Evolutionary conservation across 2,797 vertebrate genomes (phyloP).

Genomic region (Helarctos malayanus): DNA sequence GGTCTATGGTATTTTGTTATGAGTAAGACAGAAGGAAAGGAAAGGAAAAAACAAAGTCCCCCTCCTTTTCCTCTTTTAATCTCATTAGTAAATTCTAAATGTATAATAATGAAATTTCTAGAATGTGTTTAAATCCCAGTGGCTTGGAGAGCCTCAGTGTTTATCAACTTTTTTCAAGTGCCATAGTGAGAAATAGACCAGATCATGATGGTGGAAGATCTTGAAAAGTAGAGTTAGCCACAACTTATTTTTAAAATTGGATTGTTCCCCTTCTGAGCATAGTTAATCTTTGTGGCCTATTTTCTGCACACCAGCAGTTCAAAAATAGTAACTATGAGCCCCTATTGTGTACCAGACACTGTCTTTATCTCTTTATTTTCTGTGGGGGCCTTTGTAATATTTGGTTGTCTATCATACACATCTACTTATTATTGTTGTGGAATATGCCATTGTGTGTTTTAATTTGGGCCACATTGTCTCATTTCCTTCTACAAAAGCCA

Average conservation of each 20-base stretch:
- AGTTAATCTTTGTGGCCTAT: neutral
- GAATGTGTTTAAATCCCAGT: neutral
- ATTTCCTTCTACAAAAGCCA: neutral
- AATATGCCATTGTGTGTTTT: neutral
- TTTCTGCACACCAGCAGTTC: neutral
- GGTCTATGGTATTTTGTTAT: neutral
- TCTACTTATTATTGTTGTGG: neutral
- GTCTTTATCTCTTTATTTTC: neutral
- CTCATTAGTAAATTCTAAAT: neutral
- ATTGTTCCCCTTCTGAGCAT: neutral
- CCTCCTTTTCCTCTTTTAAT: neutral
- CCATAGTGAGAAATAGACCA: neutral
- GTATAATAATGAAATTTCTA: neutral
- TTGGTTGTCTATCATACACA: neutral
- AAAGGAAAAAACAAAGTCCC: neutral
- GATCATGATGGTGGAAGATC: neutral
- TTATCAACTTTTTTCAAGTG: neutral
- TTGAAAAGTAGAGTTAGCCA: neutral
- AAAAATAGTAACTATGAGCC: neutral
- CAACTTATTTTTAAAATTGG: neutral
- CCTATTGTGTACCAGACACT: neutral
- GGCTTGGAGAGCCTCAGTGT: neutral
- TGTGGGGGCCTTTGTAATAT: neutral
- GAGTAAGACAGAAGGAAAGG: neutral
- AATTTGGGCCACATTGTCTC: neutral